A percentile compares a stretch with the other conserved stretches of the same genome.
Evolutionary conservation across 1,140 invertebrate species (phyloP).

Genomic region (Ladona fulva): DNA sequence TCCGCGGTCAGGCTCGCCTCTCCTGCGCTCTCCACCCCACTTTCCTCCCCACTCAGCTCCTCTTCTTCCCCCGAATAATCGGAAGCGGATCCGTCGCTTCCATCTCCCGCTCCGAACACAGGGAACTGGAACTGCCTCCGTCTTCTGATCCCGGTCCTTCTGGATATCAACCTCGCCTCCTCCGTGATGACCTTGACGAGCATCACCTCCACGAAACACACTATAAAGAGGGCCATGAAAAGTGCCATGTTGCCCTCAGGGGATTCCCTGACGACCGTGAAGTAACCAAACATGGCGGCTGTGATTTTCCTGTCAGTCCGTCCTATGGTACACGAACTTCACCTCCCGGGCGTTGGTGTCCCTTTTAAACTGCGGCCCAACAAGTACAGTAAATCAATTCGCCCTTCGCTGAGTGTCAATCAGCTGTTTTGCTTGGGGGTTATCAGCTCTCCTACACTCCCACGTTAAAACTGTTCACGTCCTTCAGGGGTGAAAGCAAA

Average conservation of each 20-base stretch:
- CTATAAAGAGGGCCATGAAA: conserved; percentile 25
- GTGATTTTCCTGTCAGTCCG: not conserved
- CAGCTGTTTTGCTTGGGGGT: no score
- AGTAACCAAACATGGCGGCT: not conserved
- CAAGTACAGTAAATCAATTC: no score
- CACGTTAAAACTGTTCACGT: no score
- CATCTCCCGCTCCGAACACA: not conserved
- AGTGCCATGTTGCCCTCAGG: conserved; percentile 26
- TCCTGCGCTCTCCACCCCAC: not conserved
- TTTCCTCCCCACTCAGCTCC: not conserved
- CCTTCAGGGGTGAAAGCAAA: no score
- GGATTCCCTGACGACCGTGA: not conserved
- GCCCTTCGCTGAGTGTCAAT: no score
- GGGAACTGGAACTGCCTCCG: not conserved
- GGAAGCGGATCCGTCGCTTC: not conserved
- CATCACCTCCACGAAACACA: conserved; percentile 27
- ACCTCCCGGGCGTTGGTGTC: no score
- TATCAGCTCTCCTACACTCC: no score
- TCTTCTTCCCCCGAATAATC: not conserved
- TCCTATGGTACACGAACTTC: no score
- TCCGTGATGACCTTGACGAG: conserved; percentile 24
- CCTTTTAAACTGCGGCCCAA: no score
- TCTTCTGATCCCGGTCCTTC: not conserved
- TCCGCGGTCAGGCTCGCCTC: no score
- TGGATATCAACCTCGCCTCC: conserved; percentile 4